Evolutionary conservation across 2,797 vertebrate genomes (phyloP).

Genomic region (Sebastiscus tertius): DNA sequence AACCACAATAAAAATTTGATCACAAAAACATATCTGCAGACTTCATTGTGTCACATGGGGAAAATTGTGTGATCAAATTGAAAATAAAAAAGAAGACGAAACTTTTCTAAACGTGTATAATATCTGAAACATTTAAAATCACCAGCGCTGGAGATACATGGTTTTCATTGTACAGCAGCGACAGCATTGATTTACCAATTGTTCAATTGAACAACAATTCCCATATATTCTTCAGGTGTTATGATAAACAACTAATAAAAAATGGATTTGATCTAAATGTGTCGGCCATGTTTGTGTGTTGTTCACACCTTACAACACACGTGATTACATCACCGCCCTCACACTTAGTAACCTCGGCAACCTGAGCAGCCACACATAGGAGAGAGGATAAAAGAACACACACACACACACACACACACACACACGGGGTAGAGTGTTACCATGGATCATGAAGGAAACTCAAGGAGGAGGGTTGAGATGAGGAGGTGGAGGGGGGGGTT

Average conservation of each 20-base stretch:
- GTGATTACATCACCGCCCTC: conserved; percentile 23
- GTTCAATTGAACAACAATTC: neutral
- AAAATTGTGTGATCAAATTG: neutral
- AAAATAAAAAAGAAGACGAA: no score
- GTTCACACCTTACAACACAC: conserved; percentile 6
- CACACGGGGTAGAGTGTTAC: conserved; percentile 15
- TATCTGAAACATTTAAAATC: neutral
- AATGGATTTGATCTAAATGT: neutral
- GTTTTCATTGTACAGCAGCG: neutral
- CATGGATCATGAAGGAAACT: conserved; percentile 61
- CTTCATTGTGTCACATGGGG: neutral
- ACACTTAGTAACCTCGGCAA: conserved; percentile 23
- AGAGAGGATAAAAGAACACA: conserved; percentile 26
- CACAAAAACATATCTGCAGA: neutral
- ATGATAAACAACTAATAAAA: no score
- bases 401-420: neutral
- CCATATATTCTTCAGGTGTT: neutral
- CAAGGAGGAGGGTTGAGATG: conserved; percentile 46
- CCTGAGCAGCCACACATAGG: conserved; percentile 12
- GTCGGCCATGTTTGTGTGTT: neutral
- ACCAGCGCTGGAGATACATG: neutral
- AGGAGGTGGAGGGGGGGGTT: neutral
- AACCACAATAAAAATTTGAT: neutral
- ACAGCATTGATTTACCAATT: neutral
- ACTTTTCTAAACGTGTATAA: no score